Evolutionary conservation across 2,797 vertebrate genomes (phyloP), one percentile per base, ranked within the genome.

Genomic region (Otus scops): DNA sequence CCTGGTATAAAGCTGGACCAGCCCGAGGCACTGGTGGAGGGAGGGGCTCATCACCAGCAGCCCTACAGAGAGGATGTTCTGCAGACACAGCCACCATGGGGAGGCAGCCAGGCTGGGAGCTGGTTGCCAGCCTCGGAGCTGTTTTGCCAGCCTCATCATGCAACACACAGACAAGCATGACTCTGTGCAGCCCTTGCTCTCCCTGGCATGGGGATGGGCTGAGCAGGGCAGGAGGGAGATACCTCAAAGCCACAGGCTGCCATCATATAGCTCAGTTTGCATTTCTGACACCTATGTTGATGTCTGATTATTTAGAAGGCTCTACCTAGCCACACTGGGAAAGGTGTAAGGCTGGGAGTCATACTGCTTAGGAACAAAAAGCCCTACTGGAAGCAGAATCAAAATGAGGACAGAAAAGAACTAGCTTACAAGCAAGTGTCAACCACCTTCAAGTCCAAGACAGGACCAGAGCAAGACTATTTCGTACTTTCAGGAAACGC

Each of bases 51-150:
- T 36, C 81, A 90, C 57, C 85, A 76, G 63, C 83, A 85, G 80
- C 74, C 59, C 78, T 38, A 30, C 9, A 30, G 11, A 70, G 82
- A 75, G 87, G 78, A 91, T 88, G 93, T 38, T 91, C 32, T 23
- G 76, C 92, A 94, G 80, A 94, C 95, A 71, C 75, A 71, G 82
- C 43, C 74, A 27, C 80, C 47, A 3, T 28, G 78, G 78, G 88
- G 93, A 93, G 48, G 89, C 87, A 89, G 94, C 90, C 89, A 67
- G 89, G 70, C 94, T 45, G 47, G 71, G 73, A 93, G 82, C 85
- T 39, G 41, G 43, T 83, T 94, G 91, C 91, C 90, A 74, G 63
- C 50, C 75, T 67, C 5, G 1, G 53, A 87, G 20, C n/a, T 70
- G 41, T 48, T 89, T 64, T 76, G 89, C 84, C 92, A 89, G 80